Conservation (phyloP, 92 coral and sea anemone genomes). For the Pocillopora grandis region DNA sequence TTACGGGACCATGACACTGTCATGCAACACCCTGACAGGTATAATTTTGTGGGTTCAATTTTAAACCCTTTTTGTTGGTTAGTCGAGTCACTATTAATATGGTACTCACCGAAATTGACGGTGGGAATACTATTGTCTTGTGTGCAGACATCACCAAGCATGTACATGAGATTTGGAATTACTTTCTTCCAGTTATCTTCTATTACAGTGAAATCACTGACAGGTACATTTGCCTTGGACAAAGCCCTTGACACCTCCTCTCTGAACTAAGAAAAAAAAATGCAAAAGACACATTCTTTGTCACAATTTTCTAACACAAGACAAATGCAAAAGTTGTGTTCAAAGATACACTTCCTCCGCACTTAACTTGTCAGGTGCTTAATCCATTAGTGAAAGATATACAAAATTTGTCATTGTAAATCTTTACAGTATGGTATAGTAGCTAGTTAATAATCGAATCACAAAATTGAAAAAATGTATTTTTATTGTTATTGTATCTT, state of each 20-base stretch:
- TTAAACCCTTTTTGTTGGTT: constrained; percentile 5
- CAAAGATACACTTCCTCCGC: constrained; percentile 10
- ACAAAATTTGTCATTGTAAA: constrained; percentile 4
- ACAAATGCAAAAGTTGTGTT: constrained; percentile 7
- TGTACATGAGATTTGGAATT: constrained; percentile 8
- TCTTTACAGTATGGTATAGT: constrained; percentile 16
- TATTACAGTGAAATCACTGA: constrained; percentile 6
- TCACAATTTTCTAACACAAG: background rate
- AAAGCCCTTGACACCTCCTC: constrained; percentile 30
- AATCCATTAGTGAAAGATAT: constrained; percentile 20
- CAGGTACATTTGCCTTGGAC: constrained; percentile 20
- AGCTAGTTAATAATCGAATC: background rate
- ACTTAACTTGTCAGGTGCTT: constrained; percentile 11
- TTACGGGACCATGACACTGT: background rate
- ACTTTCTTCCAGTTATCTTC: constrained; percentile 36
- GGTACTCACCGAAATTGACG: constrained; percentile 14
- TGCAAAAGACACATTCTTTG: background rate
- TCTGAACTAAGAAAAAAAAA: constrained; percentile 16
- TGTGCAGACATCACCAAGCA: constrained; percentile 25
- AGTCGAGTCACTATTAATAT: background rate
- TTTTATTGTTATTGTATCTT: constrained; percentile 3
- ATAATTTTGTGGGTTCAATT: constrained; percentile 1
- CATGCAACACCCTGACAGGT: background rate
- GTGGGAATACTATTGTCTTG: background rate
- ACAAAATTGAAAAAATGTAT: background rate